These are phyloP conservation scores for Griposia aprilina DNA, from an alignment of 2,888 invertebrate species.

Conservation along the genomic window DNA sequence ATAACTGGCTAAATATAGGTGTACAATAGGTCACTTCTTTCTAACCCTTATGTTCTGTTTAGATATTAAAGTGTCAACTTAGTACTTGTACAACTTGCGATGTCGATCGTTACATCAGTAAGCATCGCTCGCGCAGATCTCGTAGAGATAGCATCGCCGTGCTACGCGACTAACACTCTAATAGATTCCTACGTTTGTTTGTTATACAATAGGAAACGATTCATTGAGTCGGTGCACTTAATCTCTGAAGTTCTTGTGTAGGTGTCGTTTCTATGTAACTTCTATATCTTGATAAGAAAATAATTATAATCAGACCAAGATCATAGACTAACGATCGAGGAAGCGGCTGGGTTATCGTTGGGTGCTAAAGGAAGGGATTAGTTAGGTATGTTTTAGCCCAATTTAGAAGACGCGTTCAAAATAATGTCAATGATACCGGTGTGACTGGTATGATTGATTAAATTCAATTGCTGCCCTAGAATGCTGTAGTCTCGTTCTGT, in stretches of 20 bases:
- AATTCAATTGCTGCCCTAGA: not conserved
- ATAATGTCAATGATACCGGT: not conserved
- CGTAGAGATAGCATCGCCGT: conserved; percentile 18
- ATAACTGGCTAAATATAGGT: not conserved
- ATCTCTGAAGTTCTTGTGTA: conserved; percentile 17
- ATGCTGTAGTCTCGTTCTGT: not conserved
- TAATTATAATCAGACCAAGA: not conserved
- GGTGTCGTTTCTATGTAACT: not conserved
- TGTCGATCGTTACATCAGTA: conserved; percentile 33
- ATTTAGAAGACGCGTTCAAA: no score
- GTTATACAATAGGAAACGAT: conserved; percentile 53
- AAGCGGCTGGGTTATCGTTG: not conserved
- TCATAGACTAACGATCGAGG: not conserved
- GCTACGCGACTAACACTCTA: conserved; percentile 46
- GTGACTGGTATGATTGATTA: no score
- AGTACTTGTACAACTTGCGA: conserved; percentile 12
- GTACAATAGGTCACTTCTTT: not conserved
- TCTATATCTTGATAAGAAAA: not conserved
- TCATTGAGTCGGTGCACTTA: conserved; percentile 14
- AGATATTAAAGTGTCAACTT: conserved; percentile 6
- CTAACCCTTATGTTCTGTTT: not conserved
- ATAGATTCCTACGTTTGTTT: conserved; percentile 32
- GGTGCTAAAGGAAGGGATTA: not conserved
- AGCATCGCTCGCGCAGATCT: conserved; percentile 44
- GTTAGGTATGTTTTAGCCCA: not conserved